Evolutionary conservation across 2,888 invertebrate genomes (phyloP), one percentile per base, ranked within the genome.

Genomic region (Bruchidius siliquastri): DNA sequence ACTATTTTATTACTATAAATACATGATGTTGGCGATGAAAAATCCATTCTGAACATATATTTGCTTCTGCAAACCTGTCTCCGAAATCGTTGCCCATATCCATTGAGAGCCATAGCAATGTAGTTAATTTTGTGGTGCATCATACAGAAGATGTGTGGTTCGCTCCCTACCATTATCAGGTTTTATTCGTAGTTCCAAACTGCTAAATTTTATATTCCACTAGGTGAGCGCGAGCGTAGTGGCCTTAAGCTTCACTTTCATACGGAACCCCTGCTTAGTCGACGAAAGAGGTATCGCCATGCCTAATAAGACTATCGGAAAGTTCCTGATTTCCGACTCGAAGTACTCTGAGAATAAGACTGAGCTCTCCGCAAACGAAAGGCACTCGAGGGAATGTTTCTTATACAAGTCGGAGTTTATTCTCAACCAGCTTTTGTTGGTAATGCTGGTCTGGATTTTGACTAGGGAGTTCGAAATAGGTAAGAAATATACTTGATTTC

Each of bases 391-490:
- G 18, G 13, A 49, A 74, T 83, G 69, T 76, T 83, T 72, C 79
- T 83, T 78, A 69, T 76, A 69, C 70, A 77, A 75, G 73, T 78
- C 76, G 68, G 97, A 98, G 87, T 91, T 97, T 72, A 93, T 95
- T 81, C 88, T 98, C 77, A 95, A 96, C 82, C 88, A 97, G 66
- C 86, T 93, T 21, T 86, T 98, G 21, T 88, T 98, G n/a, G 87
- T 98, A 20, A 88, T 97, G 72, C 88, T 99, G 71, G 95, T 98
- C 4, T 96, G 95, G 93, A 94, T 97, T 82, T 88, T 99, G 73
- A 99, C 98, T 85, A 91, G 97, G 67, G 97, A 98, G 85, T 97
- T 98, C 83, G 98, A 99, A 86, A 96, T 97, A 74, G 95, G 49
- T 49, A 13, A 49, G 49, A 49, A 49, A 13, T 49, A 13, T 13